phyloP scores from a whole-genome alignment of 2,797 vertebrate genomes.

The Petrocephalus schoutedeni region DNA sequence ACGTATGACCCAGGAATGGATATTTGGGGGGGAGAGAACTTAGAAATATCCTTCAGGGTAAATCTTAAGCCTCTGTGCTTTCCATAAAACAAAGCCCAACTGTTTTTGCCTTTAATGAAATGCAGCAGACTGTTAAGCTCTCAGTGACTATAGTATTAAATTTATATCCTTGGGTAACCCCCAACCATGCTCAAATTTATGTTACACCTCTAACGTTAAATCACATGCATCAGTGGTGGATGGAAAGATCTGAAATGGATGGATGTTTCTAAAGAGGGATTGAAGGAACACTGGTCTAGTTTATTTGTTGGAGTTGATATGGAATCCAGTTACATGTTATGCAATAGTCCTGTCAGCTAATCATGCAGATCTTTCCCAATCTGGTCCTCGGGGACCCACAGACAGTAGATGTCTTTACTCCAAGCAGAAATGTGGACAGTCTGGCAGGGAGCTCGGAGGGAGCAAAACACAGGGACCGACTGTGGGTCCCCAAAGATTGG shows the following conservation, averaged over 20 bases:
- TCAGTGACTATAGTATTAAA: not conserved
- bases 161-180: not conserved
- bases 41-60: conserved; percentile 99
- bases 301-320: not conserved
- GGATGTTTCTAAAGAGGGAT: not conserved
- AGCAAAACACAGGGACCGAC: not conserved
- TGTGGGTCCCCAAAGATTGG: not conserved
- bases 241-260: not conserved
- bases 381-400: not conserved
- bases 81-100: not conserved
- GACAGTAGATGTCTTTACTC: not conserved
- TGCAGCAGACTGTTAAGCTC: not conserved
- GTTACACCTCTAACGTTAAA: not conserved
- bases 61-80: conserved; percentile 40
- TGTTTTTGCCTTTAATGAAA: not conserved
- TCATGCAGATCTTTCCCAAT: not conserved
- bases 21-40: conserved; percentile 98
- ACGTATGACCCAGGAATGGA: conserved; percentile 98
- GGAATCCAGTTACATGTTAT: not conserved
- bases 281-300: not conserved
- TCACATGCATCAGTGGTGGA: not conserved
- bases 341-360: not conserved
- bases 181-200: not conserved
- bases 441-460: not conserved
- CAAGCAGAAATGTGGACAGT: not conserved